phyloP scores from a whole-genome alignment of 2,113 vertebrate species.

The Stegastes partitus region DNA sequence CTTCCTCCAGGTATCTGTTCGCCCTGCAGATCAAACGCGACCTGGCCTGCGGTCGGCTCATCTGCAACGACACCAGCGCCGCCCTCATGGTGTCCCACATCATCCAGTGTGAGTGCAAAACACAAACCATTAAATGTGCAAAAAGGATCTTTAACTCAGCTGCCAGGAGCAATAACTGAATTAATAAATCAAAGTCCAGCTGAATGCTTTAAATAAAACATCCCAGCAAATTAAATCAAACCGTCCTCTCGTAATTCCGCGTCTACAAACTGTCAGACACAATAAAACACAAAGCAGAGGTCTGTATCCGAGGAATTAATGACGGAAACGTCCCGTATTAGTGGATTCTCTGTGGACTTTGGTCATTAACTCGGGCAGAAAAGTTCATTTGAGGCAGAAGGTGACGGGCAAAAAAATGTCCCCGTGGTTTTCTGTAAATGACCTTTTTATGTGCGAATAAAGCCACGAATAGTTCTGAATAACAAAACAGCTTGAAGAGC shows the following conservation, averaged over 20 bases:
- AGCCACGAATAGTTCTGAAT: too few species aligned
- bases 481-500: too few species aligned
- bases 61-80: conserved; percentile 93
- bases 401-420: too few species aligned
- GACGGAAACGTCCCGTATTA: background rate
- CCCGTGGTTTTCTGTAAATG: too few species aligned
- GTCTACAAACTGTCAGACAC: background rate
- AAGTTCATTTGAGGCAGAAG: too few species aligned
- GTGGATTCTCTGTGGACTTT: background rate
- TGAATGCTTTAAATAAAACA: background rate
- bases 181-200: too few species aligned
- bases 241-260: background rate
- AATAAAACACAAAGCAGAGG: background rate
- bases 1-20: conserved; percentile 94
- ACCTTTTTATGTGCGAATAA: too few species aligned
- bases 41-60: conserved; percentile 91
- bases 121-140: background rate
- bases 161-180: too few species aligned
- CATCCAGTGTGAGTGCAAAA: conserved; percentile 91
- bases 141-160: background rate
- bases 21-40: conserved; percentile 97
- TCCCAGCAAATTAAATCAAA: background rate
- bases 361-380: too few species aligned
- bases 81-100: conserved; percentile 96
- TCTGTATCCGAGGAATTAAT: background rate